Conservation (phyloP, 2,888 invertebrate genomes). For the Microchrysa polita region DNA sequence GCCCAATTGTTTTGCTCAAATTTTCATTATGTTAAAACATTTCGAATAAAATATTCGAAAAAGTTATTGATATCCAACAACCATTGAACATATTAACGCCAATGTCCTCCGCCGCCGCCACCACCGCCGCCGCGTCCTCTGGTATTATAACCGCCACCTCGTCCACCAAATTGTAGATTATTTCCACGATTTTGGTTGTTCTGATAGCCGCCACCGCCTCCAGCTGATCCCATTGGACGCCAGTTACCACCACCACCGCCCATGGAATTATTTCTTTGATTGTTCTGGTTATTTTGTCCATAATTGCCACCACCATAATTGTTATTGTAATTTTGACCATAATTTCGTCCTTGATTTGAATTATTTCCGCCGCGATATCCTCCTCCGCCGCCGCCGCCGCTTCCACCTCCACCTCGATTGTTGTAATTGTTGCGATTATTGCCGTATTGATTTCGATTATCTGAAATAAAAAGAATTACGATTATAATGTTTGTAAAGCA, state of each 20-base stretch:
- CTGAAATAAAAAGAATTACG: constrained; percentile 23
- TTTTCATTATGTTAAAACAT: no score
- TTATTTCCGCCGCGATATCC: constrained; percentile 31
- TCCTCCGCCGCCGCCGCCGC: constrained; percentile 25
- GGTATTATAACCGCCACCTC: not conserved
- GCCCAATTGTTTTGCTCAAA: no score
- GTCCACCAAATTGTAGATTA: not conserved
- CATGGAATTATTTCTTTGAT: constrained; percentile 43
- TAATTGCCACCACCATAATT: not conserved
- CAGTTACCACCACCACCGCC: constrained; percentile 26
- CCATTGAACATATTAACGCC: constrained; percentile 10
- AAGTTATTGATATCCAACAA: no score
- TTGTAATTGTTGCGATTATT: constrained; percentile 2
- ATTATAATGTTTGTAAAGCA: no score
- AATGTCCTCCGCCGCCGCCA: constrained; percentile 46
- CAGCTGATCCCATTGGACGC: not conserved
- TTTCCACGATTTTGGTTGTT: constrained; percentile 46
- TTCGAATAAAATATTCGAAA: no score
- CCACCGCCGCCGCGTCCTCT: constrained; percentile 50
- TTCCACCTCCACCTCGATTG: constrained; percentile 32
- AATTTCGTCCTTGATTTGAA: constrained; percentile 18
- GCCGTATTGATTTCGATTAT: constrained; percentile 25
- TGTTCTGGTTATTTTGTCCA: constrained; percentile 43
- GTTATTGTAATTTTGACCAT: not conserved
- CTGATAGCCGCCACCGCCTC: constrained; percentile 33